Evolutionary conservation across 2,797 vertebrate genomes (phyloP).

Genomic region (Phylloscopus collybita): DNA sequence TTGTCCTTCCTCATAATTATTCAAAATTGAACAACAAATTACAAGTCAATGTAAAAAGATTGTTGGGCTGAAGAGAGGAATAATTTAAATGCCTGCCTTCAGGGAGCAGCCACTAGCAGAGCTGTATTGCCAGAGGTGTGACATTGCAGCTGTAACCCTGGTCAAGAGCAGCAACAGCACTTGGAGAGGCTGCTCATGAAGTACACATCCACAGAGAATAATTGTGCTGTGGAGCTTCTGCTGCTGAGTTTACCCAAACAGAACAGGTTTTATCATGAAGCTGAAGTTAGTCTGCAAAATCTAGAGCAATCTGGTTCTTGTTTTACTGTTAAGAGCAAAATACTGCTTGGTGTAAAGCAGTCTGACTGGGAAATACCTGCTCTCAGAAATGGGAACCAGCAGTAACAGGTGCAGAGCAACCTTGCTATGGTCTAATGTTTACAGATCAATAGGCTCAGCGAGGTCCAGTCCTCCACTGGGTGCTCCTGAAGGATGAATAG

Average conservation of each 20-base stretch:
- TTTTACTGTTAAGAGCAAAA: background rate
- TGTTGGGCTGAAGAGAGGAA: background rate
- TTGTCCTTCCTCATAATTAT: background rate
- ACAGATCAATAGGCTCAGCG: accelerated
- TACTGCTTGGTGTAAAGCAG: background rate
- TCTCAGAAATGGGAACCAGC: accelerated
- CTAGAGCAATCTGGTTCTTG: background rate
- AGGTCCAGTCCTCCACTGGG: background rate
- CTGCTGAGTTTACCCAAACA: background rate
- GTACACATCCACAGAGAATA: accelerated
- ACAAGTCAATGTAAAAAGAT: background rate
- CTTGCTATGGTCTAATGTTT: accelerated
- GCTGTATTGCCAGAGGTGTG: background rate
- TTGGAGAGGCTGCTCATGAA: background rate
- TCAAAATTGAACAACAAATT: background rate
- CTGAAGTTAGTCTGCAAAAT: background rate
- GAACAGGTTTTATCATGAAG: background rate
- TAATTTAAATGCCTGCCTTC: background rate
- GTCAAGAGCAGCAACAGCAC: background rate
- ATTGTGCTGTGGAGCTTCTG: background rate
- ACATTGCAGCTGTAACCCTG: background rate
- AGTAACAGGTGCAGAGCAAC: background rate
- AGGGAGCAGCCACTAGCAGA: background rate
- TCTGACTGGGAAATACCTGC: background rate
- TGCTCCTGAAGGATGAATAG: background rate